These are phyloP conservation scores for Pteropus alecto DNA, from an alignment of 2,113 vertebrate species.

Conservation along the genomic window DNA sequence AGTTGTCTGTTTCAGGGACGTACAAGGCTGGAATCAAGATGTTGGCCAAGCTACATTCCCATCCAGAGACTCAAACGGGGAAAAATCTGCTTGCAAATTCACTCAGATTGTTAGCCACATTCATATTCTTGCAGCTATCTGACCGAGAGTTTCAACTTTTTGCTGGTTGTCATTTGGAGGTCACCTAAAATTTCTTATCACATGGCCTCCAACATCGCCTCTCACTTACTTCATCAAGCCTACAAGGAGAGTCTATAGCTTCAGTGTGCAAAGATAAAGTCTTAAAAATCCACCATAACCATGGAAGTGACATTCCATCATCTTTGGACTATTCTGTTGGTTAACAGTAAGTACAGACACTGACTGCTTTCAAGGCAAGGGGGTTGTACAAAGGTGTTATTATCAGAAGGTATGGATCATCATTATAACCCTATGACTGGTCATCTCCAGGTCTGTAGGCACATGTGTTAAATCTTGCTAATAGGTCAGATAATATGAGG, in stretches of 20 bases:
- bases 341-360: neutral
- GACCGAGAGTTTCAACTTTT: neutral
- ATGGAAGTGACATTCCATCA: accelerated
- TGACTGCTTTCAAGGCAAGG: neutral
- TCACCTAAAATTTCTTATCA: neutral
- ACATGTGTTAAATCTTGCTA: neutral
- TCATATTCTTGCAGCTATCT: neutral
- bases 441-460: neutral
- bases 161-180: neutral
- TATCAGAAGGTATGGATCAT: neutral
- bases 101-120: neutral
- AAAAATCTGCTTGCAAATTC: neutral
- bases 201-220: neutral
- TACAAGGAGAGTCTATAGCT: neutral
- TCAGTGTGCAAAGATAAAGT: neutral
- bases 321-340: too few relatives aligned
- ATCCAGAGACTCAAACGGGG: neutral
- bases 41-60: neutral
- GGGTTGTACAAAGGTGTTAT: accelerated
- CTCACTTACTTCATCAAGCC: neutral
- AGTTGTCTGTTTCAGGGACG: neutral
- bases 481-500: neutral
- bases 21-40: neutral
- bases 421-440: too few relatives aligned
- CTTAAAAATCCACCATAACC: neutral